Evolutionary conservation across 2,113 vertebrate genomes (phyloP), one percentile per base, ranked within the genome.

Genomic region (Phalacrocorax carbo): DNA sequence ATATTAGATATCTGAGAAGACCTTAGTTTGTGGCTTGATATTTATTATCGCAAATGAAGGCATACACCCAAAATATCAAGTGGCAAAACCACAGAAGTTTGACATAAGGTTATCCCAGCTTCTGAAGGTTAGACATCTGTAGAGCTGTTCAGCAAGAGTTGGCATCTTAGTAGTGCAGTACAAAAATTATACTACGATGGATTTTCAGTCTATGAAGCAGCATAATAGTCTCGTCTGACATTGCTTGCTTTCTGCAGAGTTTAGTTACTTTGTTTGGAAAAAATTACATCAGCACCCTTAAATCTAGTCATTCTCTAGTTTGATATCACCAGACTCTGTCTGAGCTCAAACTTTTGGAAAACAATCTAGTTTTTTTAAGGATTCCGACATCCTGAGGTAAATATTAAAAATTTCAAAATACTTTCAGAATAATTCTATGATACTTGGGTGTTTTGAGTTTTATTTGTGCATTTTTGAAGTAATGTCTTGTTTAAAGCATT

Each of bases 31-130:
- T 94, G 77, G 73, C 82, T 52, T 96, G 96, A 90, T 96, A 77
- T 94, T 94, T 97, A 90, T 97, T 96, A 88, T 90, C 86, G 82
- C 87, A 94, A 96, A 97, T 51, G 79, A 94, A 94, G 78, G 68
- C 86, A 23, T 70, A 38, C 76, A 55, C 82, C 44, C 69, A 86
- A 82, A 89, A 80, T 93, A 86, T 15, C 66, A 92, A 93, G 80
- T 91, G 70, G 34, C 75, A 88, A 96, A 88, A 94, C 94, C 65
- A 86, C 95, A 83, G 80, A 65, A 95, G 80, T 69, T 95, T 81
- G 75, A 89, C 85, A 70, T 64, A 15, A 27, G 55, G 84, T 86
- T 96, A 70, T 94, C 68, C 73, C 0, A 0, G 78, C 83, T 90
- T 83, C 68, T 94, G 75, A 90, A 76, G 70, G 61, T 70, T 82